Evolutionary conservation across 2,888 invertebrate species (phyloP).

Genomic region (Meteorus cinctellus): DNA sequence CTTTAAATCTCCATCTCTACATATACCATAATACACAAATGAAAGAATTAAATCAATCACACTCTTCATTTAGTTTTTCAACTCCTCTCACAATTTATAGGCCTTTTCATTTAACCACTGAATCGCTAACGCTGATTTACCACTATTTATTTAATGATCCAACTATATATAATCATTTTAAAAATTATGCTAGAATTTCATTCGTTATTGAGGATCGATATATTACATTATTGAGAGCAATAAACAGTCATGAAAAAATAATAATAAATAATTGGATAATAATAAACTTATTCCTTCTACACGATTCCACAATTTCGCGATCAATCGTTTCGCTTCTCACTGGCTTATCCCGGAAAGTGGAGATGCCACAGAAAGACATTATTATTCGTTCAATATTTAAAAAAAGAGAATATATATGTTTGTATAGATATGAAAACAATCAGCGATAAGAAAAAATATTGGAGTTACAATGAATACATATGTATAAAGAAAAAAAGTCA

Average conservation of each 20-base stretch:
- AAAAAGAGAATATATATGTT: conserved; percentile 27
- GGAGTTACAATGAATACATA: conserved; percentile 22
- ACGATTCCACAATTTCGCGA: conserved; percentile 51
- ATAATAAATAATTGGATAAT: conserved; percentile 48
- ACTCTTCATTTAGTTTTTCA: conserved; percentile 45
- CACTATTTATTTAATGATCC: conserved; percentile 55
- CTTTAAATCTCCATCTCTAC: conserved; percentile 25
- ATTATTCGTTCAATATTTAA: conserved; percentile 47
- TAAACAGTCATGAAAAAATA: conserved; percentile 42
- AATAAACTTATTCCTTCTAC: conserved; percentile 46
- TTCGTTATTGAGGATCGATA: conserved; percentile 48
- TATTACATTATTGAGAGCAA: conserved; percentile 37
- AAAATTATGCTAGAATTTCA: conserved; percentile 59
- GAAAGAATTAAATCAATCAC: conserved; percentile 21
- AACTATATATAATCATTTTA: conserved; percentile 45
- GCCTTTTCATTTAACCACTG: conserved; percentile 42
- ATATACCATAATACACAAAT: not conserved
- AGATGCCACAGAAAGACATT: conserved; percentile 41
- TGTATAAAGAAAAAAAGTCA: conserved; percentile 52
- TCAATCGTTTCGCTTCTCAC: conserved; percentile 47
- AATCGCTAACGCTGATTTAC: conserved; percentile 49
- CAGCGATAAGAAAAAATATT: conserved; percentile 26
- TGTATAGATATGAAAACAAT: conserved; percentile 22
- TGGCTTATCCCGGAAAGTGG: conserved; percentile 40
- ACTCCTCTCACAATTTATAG: conserved; percentile 38